A percentile compares a stretch with the other conserved stretches of the same genome.
These are phyloP conservation scores for Pseudorectes ferrugineus DNA, from an alignment of 2,113 vertebrate genomes.

Conservation along the genomic window DNA sequence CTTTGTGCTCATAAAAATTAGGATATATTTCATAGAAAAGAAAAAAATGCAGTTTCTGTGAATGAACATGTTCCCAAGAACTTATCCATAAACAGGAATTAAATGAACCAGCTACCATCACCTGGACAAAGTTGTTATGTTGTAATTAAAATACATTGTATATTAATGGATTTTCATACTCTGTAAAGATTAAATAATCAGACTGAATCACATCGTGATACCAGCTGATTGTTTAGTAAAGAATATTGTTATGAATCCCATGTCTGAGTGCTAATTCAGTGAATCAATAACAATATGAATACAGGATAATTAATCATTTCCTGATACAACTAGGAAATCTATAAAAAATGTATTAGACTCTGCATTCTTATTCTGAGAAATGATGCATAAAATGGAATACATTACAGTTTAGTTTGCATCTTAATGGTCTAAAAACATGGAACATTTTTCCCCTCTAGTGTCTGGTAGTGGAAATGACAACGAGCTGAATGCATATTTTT, in stretches of 20 bases:
- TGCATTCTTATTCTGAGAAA: neutral
- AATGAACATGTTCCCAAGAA: neutral
- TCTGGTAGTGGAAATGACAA: constrained; percentile 32
- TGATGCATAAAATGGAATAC: neutral
- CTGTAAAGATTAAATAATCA: neutral
- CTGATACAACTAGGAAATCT: neutral
- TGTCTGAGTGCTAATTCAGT: neutral
- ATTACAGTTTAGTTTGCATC: neutral
- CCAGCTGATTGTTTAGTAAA: neutral
- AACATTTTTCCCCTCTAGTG: constrained; percentile 60
- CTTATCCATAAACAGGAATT: neutral
- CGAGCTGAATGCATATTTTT: neutral
- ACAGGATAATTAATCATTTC: neutral
- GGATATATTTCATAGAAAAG: neutral
- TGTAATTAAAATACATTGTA: neutral
- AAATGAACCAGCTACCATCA: neutral
- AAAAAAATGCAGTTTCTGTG: neutral
- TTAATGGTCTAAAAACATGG: neutral
- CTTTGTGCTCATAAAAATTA: neutral
- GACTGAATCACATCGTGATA: neutral
- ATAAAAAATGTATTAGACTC: neutral
- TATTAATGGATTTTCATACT: neutral
- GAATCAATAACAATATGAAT: neutral
- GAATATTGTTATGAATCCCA: neutral
- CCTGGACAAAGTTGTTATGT: neutral